These are phyloP conservation scores for Sarcophaga rosellei DNA, from an alignment of 2,888 invertebrate genomes.

Conservation along the genomic window DNA sequence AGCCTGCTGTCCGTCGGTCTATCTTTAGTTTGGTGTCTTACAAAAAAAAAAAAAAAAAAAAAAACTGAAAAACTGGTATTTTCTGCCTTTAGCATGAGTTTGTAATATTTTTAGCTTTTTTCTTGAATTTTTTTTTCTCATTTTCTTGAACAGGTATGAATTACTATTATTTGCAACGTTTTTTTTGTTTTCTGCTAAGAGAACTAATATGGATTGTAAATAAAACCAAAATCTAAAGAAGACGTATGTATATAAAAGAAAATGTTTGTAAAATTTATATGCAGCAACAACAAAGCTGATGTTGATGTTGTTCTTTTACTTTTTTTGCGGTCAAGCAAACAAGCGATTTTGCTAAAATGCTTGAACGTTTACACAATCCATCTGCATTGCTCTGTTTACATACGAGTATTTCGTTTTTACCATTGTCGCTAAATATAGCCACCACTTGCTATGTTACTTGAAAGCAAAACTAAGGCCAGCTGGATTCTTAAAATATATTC, in stretches of 20 bases:
- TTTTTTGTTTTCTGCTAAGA: neutral
- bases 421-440: conserved; percentile 59
- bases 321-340: conserved; percentile 65
- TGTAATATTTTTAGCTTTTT: conserved; percentile 33
- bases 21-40: neutral
- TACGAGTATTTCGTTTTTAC: neutral
- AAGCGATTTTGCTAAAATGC: neutral
- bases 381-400: neutral
- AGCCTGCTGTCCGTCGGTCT: neutral
- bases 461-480: conserved; percentile 23
- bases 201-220: conserved; percentile 22
- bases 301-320: no score
- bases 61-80: conserved; percentile 47
- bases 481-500: conserved; percentile 45
- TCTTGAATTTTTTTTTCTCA: neutral
- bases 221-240: conserved; percentile 23
- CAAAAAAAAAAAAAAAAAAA: conserved; percentile 42
- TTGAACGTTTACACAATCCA: neutral
- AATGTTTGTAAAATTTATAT: conserved; percentile 34
- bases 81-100: neutral
- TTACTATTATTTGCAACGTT: conserved; percentile 15
- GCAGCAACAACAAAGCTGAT: no score
- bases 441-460: conserved; percentile 31
- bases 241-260: neutral
- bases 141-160: conserved; percentile 4